phyloP scores from a whole-genome alignment of 2,888 invertebrate species.

The Flexamia atlantica region DNA sequence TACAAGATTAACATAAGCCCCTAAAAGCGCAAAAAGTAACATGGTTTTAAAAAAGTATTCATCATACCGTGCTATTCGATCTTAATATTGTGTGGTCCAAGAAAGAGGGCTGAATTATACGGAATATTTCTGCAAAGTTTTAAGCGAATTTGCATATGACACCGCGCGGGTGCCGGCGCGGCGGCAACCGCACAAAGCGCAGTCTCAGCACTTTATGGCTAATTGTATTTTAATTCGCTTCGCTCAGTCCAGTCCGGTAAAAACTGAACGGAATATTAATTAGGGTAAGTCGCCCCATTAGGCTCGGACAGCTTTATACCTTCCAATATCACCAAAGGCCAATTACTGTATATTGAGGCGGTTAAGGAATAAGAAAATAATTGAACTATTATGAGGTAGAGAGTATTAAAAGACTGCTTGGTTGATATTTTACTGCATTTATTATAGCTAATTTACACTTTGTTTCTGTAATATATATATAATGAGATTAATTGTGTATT shows the following conservation, averaged over 20 bases:
- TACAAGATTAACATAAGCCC: no score
- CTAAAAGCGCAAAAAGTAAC: no score
- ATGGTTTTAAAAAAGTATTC: no score
- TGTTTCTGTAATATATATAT: no score
- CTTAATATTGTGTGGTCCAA: no score
- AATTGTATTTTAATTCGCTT: conserved; percentile 55
- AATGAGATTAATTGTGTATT: no score
- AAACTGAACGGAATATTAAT: conserved; percentile 25
- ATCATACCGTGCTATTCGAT: no score
- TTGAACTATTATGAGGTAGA: no score
- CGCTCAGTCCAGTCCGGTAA: neutral
- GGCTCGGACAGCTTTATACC: neutral
- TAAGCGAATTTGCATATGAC: neutral
- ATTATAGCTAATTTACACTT: no score
- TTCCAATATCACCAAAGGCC: neutral
- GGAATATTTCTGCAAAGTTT: neutral
- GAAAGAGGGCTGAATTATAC: neutral
- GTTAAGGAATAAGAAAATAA: no score
- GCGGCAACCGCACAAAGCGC: neutral
- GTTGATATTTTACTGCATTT: no score
- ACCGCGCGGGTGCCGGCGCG: neutral
- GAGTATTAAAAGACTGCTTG: no score
- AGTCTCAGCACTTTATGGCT: conserved; percentile 36
- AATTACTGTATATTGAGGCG: neutral
- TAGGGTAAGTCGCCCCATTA: conserved; percentile 10